phyloP scores from a whole-genome alignment of 2,113 vertebrate genomes.

The Actinemys pallida region DNA sequence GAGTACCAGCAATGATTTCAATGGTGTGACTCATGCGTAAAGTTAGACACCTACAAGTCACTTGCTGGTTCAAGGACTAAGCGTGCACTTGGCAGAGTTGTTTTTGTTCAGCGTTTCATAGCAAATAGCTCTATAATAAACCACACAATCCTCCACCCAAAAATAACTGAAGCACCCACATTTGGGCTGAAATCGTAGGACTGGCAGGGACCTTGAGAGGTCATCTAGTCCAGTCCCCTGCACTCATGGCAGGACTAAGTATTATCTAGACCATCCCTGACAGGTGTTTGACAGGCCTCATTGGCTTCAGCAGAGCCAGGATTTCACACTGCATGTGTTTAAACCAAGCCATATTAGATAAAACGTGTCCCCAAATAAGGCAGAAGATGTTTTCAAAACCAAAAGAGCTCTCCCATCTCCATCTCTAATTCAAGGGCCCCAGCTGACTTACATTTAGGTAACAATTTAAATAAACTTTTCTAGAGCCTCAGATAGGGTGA shows the following conservation, averaged over 20 bases:
- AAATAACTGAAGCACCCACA: neutral
- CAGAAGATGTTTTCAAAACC: neutral
- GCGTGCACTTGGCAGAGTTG: neutral
- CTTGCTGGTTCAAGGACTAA: neutral
- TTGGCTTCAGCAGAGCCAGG: neutral
- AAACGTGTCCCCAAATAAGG: neutral
- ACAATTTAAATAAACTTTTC: neutral
- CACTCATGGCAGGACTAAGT: too few relatives aligned
- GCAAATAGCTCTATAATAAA: neutral
- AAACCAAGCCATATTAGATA: neutral
- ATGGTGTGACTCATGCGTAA: neutral
- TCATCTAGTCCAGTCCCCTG: too few relatives aligned
- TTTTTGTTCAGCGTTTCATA: neutral
- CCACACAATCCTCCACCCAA: neutral
- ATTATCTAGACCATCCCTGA: too few relatives aligned
- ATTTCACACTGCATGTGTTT: neutral
- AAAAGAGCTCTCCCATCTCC: neutral
- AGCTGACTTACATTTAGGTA: neutral
- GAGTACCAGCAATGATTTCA: neutral
- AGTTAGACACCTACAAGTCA: neutral
- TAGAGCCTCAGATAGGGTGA: neutral
- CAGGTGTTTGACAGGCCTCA: neutral
- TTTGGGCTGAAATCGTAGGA: neutral
- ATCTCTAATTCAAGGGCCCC: neutral
- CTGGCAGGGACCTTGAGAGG: too few relatives aligned